These are phyloP conservation scores for Drosophila quinaria DNA, from an alignment of 2,888 invertebrate genomes.

Conservation along the genomic window DNA sequence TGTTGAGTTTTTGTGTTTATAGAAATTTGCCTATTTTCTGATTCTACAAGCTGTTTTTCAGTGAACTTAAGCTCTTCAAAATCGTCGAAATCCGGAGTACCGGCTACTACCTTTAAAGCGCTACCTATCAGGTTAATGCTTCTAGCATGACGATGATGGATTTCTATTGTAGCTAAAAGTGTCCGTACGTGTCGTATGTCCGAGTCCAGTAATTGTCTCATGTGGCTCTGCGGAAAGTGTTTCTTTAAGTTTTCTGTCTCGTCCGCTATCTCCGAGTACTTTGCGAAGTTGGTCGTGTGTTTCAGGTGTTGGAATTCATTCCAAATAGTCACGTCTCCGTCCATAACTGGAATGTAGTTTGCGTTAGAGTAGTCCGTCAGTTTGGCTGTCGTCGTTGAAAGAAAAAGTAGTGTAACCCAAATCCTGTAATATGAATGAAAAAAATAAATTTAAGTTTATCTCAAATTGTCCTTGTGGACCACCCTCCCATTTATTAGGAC, in stretches of 20 bases:
- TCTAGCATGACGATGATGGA: not conserved
- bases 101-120: not conserved
- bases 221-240: constrained; percentile 5
- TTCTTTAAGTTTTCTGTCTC: not conserved
- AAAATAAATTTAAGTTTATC: not conserved
- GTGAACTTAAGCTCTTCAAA: not conserved
- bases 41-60: not conserved
- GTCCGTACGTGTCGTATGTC: not conserved
- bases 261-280: constrained; percentile 11
- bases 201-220: constrained; percentile 6
- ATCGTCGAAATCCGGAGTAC: not conserved
- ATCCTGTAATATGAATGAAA: not conserved
- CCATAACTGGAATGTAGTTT: constrained; percentile 29
- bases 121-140: not conserved
- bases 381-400: not conserved
- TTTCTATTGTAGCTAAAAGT: not conserved
- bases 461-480: not conserved
- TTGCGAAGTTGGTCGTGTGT: not conserved
- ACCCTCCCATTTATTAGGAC: not conserved
- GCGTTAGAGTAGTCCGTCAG: not conserved
- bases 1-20: not conserved
- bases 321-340: constrained; percentile 27
- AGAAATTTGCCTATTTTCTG: constrained; percentile 4
- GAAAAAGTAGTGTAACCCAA: not conserved
- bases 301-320: constrained; percentile 7